Conservation (phyloP, 2,797 vertebrate species). For the Anabacerthia variegaticeps region DNA sequence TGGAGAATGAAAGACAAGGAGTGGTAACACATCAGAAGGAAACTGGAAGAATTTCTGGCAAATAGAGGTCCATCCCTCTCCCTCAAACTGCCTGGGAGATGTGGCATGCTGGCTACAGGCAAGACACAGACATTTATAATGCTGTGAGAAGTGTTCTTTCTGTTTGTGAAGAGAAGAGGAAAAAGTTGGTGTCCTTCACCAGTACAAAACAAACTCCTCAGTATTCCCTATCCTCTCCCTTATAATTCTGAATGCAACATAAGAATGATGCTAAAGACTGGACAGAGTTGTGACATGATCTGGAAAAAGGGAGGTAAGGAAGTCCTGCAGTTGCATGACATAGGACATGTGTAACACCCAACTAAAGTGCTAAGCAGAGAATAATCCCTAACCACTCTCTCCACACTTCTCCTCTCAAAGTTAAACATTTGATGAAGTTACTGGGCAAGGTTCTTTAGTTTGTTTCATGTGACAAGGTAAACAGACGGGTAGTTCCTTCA, state of each 20-base stretch:
- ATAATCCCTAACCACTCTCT: not conserved
- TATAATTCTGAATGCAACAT: not conserved
- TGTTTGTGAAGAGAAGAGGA: not conserved
- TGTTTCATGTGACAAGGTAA: not conserved
- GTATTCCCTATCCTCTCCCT: not conserved
- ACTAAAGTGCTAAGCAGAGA: not conserved
- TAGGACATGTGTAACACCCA: not conserved
- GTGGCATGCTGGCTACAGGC: not conserved
- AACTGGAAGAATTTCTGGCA: not conserved
- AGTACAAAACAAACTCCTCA: not conserved
- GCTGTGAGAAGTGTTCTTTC: not conserved
- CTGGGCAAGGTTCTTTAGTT: not conserved
- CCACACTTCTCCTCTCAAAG: not conserved
- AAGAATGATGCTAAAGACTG: not conserved
- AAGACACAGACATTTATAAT: accelerated
- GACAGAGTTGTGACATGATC: not conserved
- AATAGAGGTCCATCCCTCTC: not conserved
- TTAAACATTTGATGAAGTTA: not conserved
- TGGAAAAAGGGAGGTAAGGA: not conserved
- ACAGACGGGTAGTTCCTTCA: not conserved
- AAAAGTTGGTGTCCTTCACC: not conserved
- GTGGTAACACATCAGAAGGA: not conserved
- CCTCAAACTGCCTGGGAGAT: not conserved
- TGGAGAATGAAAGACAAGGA: not conserved
- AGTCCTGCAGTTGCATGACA: not conserved